Base-by-base conservation (phyloP, 2,113 vertebrate species). In the Pygoscelis adeliae region DNA sequence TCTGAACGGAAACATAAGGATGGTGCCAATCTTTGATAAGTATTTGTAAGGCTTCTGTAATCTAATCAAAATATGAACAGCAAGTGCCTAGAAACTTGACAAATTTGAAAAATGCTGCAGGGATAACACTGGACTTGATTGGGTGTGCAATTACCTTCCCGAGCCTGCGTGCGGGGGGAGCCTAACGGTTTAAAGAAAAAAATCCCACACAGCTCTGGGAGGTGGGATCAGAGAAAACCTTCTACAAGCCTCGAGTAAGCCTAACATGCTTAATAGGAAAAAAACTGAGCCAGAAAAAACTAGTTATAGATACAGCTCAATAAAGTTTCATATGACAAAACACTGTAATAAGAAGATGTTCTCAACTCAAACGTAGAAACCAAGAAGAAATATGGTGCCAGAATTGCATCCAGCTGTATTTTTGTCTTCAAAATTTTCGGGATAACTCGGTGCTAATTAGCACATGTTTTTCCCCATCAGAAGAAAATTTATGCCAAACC, bases 401-500 rank as follows among this genome's bases (percentile, higher is more conserved):
- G 55, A 71, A 91, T 22, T 90, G 74, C 89, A 78, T 93, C 74
- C 32, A 91, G 73, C 58, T 91, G n/a, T 58, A 83, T 40, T 96
- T 91, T 78, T 93, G 77, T 90, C 89, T 95, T 86, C 38, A 87
- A 88, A 97, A 90, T 6, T 11, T 86, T 87, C 5, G 2, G 85
- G 91, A 25, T 66, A 92, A 94, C 92, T 55, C 74, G 40, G 49
- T 96, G 71, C 81, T 96, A 74, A 88, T 97, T 95, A 97, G 78
- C 67, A 87, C 9, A 17, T 7, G 2, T 34, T 85, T 69, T 92
- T 80, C 14, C 50, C 47, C 16, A 79, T 79, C 50, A 66, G 78
- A 93, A 95, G 92, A 88, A 79, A 91, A 94, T 69, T 56, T 65
- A 83, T 66, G 85, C 49, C 5, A 69, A 72, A 69, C 27, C 58